Evolutionary conservation across 2,888 invertebrate species (phyloP).

Genomic region (Apodemia mormo): DNA sequence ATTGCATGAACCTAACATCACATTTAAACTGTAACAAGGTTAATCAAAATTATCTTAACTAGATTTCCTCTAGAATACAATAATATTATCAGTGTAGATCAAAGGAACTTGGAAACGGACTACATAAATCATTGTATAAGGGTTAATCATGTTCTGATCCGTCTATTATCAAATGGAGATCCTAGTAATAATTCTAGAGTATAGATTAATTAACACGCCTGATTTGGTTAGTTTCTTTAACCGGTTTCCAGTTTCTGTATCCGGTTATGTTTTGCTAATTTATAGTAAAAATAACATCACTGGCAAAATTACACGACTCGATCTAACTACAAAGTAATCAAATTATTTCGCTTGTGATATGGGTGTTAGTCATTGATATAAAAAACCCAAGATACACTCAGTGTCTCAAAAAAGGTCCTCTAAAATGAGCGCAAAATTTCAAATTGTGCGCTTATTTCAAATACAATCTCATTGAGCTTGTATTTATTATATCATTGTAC

Average conservation of each 20-base stretch:
- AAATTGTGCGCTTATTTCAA: too few relatives aligned
- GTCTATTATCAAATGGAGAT: conserved; percentile 2
- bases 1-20: too few relatives aligned
- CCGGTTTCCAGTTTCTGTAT: background rate
- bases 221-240: background rate
- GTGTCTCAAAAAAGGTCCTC: too few relatives aligned
- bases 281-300: too few relatives aligned
- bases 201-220: background rate
- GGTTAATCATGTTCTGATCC: background rate
- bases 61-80: background rate
- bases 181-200: background rate
- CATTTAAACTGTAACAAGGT: background rate
- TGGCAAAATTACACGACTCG: too few relatives aligned
- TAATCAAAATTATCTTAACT: background rate
- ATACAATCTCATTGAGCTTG: too few relatives aligned
- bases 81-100: conserved; percentile 5
- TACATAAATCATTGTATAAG: background rate
- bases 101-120: conserved; percentile 1
- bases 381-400: too few relatives aligned
- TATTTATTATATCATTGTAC: too few relatives aligned
- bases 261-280: background rate
- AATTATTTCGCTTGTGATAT: too few relatives aligned
- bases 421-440: too few relatives aligned
- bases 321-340: too few relatives aligned
- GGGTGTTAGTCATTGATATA: too few relatives aligned